These are phyloP conservation scores for Jacana jacana DNA, from an alignment of 2,113 vertebrate species.

Conservation along the genomic window DNA sequence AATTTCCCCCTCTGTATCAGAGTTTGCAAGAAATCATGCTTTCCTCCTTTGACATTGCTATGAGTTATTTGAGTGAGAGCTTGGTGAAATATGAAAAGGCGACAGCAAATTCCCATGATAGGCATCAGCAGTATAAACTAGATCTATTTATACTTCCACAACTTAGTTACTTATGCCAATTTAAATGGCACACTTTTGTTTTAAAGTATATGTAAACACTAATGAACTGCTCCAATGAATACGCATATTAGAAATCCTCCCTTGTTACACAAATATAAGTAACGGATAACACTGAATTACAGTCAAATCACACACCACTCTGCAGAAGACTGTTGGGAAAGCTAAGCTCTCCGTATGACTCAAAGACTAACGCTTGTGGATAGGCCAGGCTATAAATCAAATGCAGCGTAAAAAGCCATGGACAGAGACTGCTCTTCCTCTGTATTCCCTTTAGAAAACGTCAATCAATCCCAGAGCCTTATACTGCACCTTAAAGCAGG, in stretches of 20 bases:
- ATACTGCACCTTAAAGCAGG: not conserved
- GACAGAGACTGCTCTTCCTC: not conserved
- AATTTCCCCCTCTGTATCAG: not conserved
- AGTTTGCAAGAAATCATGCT: not conserved
- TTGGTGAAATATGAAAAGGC: not conserved
- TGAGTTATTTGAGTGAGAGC: not conserved
- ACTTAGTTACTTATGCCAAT: not conserved
- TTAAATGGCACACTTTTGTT: not conserved
- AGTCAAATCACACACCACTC: not conserved
- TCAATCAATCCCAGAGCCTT: not conserved
- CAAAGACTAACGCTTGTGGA: not conserved
- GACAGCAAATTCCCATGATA: not conserved
- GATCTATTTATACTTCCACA: not conserved
- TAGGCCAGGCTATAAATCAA: not conserved
- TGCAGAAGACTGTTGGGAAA: not conserved
- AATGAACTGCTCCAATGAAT: not conserved
- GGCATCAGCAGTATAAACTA: not conserved
- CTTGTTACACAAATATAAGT: not conserved
- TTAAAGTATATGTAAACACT: not conserved
- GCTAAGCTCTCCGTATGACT: not conserved
- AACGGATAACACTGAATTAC: not conserved
- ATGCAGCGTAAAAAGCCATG: not conserved
- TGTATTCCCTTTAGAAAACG: not conserved
- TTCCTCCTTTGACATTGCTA: not conserved
- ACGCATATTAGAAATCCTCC: not conserved